Evolutionary conservation across 2,113 vertebrate species (phyloP), one percentile per base, ranked within the genome.

Genomic region (Muntiacus muntjak): DNA sequence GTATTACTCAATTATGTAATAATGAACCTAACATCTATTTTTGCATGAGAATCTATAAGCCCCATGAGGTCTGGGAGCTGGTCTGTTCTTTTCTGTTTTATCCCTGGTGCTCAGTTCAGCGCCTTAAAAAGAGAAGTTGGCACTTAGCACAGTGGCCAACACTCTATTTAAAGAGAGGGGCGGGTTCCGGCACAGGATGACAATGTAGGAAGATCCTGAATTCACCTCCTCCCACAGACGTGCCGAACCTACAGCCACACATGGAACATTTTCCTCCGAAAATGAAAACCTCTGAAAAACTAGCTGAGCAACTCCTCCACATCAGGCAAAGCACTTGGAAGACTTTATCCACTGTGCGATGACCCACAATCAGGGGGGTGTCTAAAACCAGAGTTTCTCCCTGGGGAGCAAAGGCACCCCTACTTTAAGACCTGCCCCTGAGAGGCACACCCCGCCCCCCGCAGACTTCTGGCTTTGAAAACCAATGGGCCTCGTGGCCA

Each of bases 341-440:
- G 87, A 47, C 33, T 14, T 26, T 7, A 5, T 45, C 79, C 43
- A 25, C 4, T 16, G 47, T 4, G 3, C 0, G 1, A 52, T 6
- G 3, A 26, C 55, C 76, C 10, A 5, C 43, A 60, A 15, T 47
- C 7, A 3, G 30, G 33, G 21, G 0, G 62, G 3, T 28, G 5
- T 71, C 33, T 17, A 40, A 78, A 47, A 33, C 58, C 19, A 16
- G 64, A 86, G 54, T 8, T 78, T 79, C 71, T 50, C 40, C 21
- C 57, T 67, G 23, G 30, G 71, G 11, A 78, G 26, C 28, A 8
- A 60, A 60, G 43, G 47, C 7, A 30, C 17, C 50, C 28, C 36
- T 47, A 19, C 28, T 78, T 71, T 78, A 45, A 62, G 64, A 90
- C 23, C 25, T 95, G 58, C 30, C 15, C 57, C 83, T 36, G 36